Base-by-base conservation (phyloP, 2,113 vertebrate species). In the Petrocephalus microphthalmus region DNA sequence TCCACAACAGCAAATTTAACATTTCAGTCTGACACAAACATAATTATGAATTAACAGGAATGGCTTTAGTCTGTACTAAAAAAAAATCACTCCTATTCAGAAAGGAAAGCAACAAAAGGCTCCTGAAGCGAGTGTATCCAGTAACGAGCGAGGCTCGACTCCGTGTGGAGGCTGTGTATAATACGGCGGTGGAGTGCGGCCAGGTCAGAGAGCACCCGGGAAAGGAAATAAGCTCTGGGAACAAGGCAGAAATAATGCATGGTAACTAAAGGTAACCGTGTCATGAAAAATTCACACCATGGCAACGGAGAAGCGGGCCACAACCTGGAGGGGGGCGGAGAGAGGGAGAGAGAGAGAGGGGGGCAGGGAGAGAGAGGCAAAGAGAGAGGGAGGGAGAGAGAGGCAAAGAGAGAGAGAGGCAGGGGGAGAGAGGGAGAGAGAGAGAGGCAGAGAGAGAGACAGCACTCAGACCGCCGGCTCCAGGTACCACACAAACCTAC, bases 161-260 rank as follows among this genome's bases (percentile, higher is more conserved):
- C 33, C 37, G 84, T 57, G 7, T 86, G 13, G 22, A 67, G n/a
- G 51, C 53, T 19, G 85, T 67, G 60, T n/a, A 86, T 37, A 20
- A 57, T 37, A 37, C 29, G 51, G 20, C 29, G 25, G 33, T 93
- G 94, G 93, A 91, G 57, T 47, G 5, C 87, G 64, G 90, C 91
- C 92, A 91, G 89, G 49, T 87, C 88, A 74, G 57, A 42, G 91
- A 92, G 92, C 91, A 78, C 90, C 90, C 83, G 84, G 88, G 90
- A 91, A 88, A 92, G 90, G 89, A 92, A 93, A 87, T 90, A 91
- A 94, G 93, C 89, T 92, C 91, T 91, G 91, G 94, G 93, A 93
- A 91, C 89, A 91, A 92, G 89, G 93, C 90, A 95, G 95, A 94
- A 96, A 96, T 96, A 96, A 96, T 96, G 95, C 95, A 96, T 95